Evolutionary conservation across 2,888 invertebrate genomes (phyloP).

Genomic region (Drosophila fungiperda): DNA sequence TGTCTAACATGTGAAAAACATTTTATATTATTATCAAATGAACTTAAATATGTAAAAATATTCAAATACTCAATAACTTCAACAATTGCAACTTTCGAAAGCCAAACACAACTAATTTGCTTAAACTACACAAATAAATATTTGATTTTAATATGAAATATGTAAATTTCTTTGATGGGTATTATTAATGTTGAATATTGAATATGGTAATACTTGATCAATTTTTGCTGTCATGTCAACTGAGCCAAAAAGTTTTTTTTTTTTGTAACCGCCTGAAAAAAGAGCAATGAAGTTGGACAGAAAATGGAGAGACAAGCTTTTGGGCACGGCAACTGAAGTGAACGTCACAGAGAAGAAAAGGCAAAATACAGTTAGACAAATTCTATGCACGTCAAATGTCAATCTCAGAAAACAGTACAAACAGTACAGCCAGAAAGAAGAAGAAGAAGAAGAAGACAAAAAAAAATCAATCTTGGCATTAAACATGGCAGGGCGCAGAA

Average conservation of each 20-base stretch:
- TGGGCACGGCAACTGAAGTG: slow-evolving; percentile 37
- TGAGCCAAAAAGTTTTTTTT: neutral
- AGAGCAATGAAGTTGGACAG: slow-evolving; percentile 15
- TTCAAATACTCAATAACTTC: too few relatives aligned
- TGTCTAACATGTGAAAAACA: too few relatives aligned
- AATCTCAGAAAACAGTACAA: slow-evolving; percentile 61
- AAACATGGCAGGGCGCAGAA: slow-evolving; percentile 55
- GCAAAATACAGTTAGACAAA: slow-evolving; percentile 77
- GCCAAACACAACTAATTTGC: neutral
- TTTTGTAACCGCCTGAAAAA: slow-evolving; percentile 3
- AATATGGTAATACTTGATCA: neutral
- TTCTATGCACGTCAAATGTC: slow-evolving; percentile 81
- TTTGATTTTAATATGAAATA: neutral
- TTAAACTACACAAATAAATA: neutral
- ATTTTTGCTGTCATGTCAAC: neutral
- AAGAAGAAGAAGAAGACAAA: slow-evolving; percentile 29
- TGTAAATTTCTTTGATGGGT: neutral
- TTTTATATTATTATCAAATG: too few relatives aligned
- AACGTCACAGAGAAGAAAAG: slow-evolving; percentile 45
- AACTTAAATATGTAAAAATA: too few relatives aligned
- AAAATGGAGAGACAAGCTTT: slow-evolving; percentile 24
- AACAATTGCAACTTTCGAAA: too few relatives aligned
- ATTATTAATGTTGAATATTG: neutral
- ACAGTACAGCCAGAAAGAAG: slow-evolving; percentile 40
- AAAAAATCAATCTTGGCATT: slow-evolving; percentile 76